Evolutionary conservation across 2,113 vertebrate species (phyloP).

Genomic region (Catharus fuscescens): DNA sequence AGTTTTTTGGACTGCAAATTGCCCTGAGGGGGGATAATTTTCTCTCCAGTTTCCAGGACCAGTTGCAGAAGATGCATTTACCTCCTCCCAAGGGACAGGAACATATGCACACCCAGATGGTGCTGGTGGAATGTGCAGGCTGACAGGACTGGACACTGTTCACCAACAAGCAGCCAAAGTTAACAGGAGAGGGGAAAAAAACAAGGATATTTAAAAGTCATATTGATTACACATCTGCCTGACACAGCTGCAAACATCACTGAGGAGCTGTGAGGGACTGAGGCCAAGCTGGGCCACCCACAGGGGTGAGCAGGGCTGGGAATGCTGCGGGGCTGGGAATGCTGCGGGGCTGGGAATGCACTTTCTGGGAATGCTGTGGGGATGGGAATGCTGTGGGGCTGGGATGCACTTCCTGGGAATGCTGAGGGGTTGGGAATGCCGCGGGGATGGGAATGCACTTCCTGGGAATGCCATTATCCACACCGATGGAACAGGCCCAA

Average conservation of each 20-base stretch:
- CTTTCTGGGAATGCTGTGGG: not conserved
- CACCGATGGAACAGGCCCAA: not conserved
- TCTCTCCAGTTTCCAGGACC: not conserved
- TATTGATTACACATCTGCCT: not conserved
- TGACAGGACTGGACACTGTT: not conserved
- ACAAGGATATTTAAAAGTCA: not conserved
- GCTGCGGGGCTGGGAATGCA: accelerated
- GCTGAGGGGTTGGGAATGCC: too few relatives aligned
- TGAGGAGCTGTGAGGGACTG: not conserved
- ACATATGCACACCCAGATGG: not conserved
- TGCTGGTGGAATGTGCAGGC: not conserved
- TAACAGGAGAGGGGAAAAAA: not conserved
- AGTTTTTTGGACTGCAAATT: not conserved
- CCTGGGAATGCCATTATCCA: not conserved
- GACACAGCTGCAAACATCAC: not conserved
- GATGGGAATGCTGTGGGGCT: accelerated
- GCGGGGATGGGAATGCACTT: too few relatives aligned
- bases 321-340: too few relatives aligned
- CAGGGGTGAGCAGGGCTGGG: accelerated
- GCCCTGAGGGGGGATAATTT: not conserved
- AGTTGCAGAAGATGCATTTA: not conserved
- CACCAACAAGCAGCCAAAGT: not conserved
- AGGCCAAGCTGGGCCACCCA: not conserved
- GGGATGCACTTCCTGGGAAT: too few relatives aligned
- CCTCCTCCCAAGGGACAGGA: slow-evolving; percentile 24